Base-by-base conservation (phyloP, 2,113 vertebrate genomes). In the Sinocyclocheilus anophthalmus region DNA sequence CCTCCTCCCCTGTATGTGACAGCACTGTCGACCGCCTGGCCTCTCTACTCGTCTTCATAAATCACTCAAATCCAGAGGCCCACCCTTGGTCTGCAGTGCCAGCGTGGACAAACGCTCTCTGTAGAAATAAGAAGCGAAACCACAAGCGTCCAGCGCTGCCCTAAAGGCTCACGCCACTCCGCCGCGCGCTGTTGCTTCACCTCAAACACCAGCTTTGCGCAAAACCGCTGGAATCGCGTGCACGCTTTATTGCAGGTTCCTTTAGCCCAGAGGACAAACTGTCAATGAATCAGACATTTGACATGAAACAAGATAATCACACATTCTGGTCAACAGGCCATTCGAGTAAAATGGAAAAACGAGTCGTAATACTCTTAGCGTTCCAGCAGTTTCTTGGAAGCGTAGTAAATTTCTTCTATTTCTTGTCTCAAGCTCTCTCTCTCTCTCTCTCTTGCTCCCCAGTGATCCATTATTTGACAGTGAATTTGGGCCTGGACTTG, bases 391-490 rank as follows among this genome's bases (percentile, higher is more conserved):
- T 94, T 93, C 88, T 91, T 90, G 93, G 90, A 92, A 93, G 86
- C 14, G 90, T 81, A 87, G 88, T 93, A 92, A 90, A 93, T 92
- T 89, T 91, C 80, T 86, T 88, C 90, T 81, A 92, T 92, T 87
- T 90, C 61, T 75, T 20, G 9, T 65, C 76, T 84, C 75, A 57
- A 33, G 7, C 90, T 85, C 67, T 92, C 92, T 87, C 88, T 89
- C 80, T 73, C 90, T 93, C 80, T 73, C 90, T 93, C 89, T 91
- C 10, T 92, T 89, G 88, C 50, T 86, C 91, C 92, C 93, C 90
- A 93, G 92, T 92, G 93, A 90, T 93, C 91, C 93, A 93, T 94
- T 93, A 93, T 91, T 93, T 94, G 93, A 93, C 92, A 91, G 92
- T 91, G 92, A 91, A 93, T 92, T 90, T 91, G 87, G 92, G 89